Percentiles rank a stretch among this genome's conserved stretches.
Conservation (phyloP, 2,888 invertebrate species). For the Isotomurus palustris region DNA sequence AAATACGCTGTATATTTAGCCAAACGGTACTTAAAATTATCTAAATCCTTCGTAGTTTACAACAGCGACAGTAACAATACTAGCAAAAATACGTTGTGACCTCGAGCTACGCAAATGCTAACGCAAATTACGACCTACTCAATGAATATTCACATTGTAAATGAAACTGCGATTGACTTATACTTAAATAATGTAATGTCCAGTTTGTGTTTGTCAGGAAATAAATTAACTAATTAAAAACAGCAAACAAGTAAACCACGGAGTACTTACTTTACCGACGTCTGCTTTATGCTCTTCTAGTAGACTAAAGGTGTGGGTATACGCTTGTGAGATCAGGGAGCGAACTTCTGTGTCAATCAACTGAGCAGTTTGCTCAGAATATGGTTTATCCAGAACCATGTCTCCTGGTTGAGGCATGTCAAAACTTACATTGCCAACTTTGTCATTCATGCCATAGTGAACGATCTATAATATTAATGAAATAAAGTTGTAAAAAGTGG, state of each 20-base stretch:
- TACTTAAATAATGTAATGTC: too few relatives aligned
- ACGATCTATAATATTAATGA: slow-evolving; percentile 62
- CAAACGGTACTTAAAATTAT: too few relatives aligned
- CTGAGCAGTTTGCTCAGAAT: slow-evolving; percentile 95
- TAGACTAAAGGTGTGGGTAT: slow-evolving; percentile 71
- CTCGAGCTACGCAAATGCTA: too few relatives aligned
- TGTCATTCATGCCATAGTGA: slow-evolving; percentile 95
- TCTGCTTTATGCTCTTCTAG: slow-evolving; percentile 74
- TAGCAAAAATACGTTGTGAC: too few relatives aligned
- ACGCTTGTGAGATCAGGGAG: slow-evolving; percentile 68
- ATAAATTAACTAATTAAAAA: too few relatives aligned
- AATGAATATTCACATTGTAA: too few relatives aligned
- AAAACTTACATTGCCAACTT: slow-evolving; percentile 94
- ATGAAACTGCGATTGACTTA: too few relatives aligned
- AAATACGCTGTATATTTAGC: too few relatives aligned
- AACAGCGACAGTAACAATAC: too few relatives aligned
- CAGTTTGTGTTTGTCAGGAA: too few relatives aligned
- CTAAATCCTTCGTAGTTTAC: too few relatives aligned
- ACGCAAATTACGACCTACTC: too few relatives aligned
- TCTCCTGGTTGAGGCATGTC: slow-evolving; percentile 91
- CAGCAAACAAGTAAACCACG: background rate
- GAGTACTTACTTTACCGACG: slow-evolving; percentile 66
- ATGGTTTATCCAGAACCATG: slow-evolving; percentile 89
- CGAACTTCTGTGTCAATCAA: slow-evolving; percentile 91
- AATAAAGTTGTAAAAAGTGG: background rate